A percentile compares a stretch with the other conserved stretches of the same genome.
Evolutionary conservation across 1,140 invertebrate genomes (phyloP).

Genomic region (Pseudachorutes palmiensis): DNA sequence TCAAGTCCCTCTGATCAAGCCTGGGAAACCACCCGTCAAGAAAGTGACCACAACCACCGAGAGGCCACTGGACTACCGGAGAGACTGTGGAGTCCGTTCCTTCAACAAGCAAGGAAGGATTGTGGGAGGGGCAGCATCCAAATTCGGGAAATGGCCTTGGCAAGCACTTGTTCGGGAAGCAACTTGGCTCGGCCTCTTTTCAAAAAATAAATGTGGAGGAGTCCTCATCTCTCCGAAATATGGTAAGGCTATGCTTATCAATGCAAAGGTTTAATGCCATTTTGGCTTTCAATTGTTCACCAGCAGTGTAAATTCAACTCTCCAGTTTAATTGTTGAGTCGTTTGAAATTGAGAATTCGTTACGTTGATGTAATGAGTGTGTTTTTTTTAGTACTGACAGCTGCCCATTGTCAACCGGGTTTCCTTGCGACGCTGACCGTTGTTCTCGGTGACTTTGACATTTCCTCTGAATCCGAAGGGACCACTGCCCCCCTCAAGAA

Average conservation of each 20-base stretch:
- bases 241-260: no score
- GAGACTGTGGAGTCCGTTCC: conserved; percentile 76
- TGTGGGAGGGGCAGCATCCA: conserved; percentile 76
- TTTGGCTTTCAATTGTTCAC: no score
- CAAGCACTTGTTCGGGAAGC: conserved; percentile 81
- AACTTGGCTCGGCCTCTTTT: conserved; percentile 85
- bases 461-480: conserved; percentile 67
- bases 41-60: conserved; percentile 40
- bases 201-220: conserved; percentile 93
- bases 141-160: conserved; percentile 86
- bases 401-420: conserved; percentile 89
- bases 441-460: conserved; percentile 82
- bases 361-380: no score
- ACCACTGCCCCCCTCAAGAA: conserved; percentile 38
- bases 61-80: conserved; percentile 48
- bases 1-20: conserved; percentile 30
- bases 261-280: no score
- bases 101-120: conserved; percentile 63
- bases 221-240: conserved; percentile 76
- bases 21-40: conserved; percentile 18
- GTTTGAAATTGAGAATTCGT: no score
- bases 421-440: conserved; percentile 82
- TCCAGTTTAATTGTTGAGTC: no score
- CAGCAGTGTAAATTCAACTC: no score
- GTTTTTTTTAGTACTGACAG: conserved; percentile 59